Conservation (phyloP, 2,113 vertebrate genomes). For the Etia nguti region DNA sequence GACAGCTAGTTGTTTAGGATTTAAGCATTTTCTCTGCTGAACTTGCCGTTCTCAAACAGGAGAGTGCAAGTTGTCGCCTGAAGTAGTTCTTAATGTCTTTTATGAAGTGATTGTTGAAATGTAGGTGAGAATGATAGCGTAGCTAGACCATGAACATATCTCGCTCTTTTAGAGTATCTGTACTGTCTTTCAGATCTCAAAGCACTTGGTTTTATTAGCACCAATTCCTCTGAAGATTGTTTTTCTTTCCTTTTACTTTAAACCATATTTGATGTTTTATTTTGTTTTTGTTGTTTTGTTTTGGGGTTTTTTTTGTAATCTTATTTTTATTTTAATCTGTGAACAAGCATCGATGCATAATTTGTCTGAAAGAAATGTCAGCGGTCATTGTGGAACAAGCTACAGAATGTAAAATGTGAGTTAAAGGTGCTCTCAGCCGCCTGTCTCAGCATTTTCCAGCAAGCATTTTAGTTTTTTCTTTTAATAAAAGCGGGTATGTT, state of each 20-base stretch:
- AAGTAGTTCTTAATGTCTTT: conserved; percentile 40
- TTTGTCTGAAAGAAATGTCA: conserved; percentile 60
- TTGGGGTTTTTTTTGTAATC: not conserved
- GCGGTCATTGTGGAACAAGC: conserved; percentile 62
- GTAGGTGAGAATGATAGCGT: conserved; percentile 25
- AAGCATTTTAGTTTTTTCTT: conserved; percentile 20
- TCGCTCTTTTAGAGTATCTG: conserved; percentile 54
- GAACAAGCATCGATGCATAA: conserved; percentile 63
- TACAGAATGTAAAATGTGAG: conserved; percentile 67
- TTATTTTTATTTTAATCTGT: conserved; percentile 10
- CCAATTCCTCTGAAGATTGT: conserved; percentile 25
- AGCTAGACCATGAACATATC: conserved; percentile 56
- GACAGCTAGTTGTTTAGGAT: conserved; percentile 53
- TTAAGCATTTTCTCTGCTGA: conserved; percentile 51
- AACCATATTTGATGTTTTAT: conserved; percentile 32
- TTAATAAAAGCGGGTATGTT: conserved; percentile 31
- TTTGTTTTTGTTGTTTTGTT: not conserved
- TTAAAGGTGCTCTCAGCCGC: conserved; percentile 55
- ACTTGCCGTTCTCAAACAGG: conserved; percentile 16
- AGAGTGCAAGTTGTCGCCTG: conserved; percentile 30
- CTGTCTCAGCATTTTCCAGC: conserved; percentile 59
- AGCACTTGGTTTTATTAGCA: conserved; percentile 57
- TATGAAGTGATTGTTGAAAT: conserved; percentile 43
- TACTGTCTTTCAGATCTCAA: conserved; percentile 46
- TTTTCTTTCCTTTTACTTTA: conserved; percentile 5